phyloP scores from a whole-genome alignment of 2,888 invertebrate species.

The Pterostichus niger region DNA sequence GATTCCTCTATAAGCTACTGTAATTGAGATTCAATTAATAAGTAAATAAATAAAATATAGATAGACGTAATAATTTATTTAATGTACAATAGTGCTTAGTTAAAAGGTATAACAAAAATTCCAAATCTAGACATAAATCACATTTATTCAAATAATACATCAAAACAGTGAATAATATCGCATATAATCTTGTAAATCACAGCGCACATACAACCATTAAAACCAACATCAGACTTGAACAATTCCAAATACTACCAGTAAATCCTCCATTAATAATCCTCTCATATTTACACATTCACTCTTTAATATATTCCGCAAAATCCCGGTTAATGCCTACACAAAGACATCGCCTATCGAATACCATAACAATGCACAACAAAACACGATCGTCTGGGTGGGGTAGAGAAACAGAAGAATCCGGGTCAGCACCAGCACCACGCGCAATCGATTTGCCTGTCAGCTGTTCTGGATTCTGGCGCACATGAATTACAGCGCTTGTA shows the following conservation, averaged over 20 bases:
- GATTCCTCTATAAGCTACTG: no score
- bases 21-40: no score
- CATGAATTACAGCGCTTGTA: slow-evolving; percentile 5
- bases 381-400: neutral
- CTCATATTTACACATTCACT: slow-evolving; percentile 15
- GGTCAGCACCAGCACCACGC: slow-evolving; percentile 18
- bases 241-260: neutral
- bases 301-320: slow-evolving; percentile 4
- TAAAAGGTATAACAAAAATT: no score
- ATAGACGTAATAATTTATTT: no score
- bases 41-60: no score
- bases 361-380: neutral
- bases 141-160: no score
- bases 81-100: no score
- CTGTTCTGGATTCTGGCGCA: slow-evolving; percentile 30
- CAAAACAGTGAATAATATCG: neutral
- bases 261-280: slow-evolving; percentile 3
- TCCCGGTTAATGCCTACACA: slow-evolving; percentile 11
- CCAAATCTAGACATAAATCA: no score
- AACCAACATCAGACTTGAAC: neutral
- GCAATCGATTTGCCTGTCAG: slow-evolving; percentile 36
- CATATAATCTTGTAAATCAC: neutral
- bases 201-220: neutral
- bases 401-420: slow-evolving; percentile 32
- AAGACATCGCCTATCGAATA: slow-evolving; percentile 9